Conservation (phyloP, 2,888 invertebrate genomes). For the Drosophila nigritarsus region DNA sequence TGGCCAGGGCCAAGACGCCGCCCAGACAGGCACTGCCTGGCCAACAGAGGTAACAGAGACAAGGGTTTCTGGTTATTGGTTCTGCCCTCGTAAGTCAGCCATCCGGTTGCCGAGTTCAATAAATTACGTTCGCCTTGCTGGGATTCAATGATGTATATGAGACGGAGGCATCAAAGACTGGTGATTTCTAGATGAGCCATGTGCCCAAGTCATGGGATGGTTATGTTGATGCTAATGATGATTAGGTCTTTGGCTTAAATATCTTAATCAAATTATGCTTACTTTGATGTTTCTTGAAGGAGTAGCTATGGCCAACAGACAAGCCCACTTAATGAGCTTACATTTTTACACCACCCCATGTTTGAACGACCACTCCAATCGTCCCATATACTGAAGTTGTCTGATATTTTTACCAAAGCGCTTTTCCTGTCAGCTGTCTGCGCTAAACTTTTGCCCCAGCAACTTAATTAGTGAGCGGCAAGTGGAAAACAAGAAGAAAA, state of each 20-base stretch:
- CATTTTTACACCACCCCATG: slow-evolving; percentile 53
- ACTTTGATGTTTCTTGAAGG: slow-evolving; percentile 75
- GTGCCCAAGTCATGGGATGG: slow-evolving; percentile 43
- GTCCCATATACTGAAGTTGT: slow-evolving; percentile 48
- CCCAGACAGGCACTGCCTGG: slow-evolving; percentile 1
- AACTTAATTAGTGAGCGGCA: slow-evolving; percentile 78
- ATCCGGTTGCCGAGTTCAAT: slow-evolving; percentile 61
- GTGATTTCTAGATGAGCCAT: slow-evolving; percentile 58
- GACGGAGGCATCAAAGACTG: slow-evolving; percentile 68
- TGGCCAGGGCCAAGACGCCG: slow-evolving; percentile 17
- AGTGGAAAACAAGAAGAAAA: slow-evolving; percentile 76
- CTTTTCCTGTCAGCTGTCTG: slow-evolving; percentile 67
- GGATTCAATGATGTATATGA: slow-evolving; percentile 69
- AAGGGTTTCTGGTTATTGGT: slow-evolving; percentile 29
- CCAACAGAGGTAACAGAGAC: slow-evolving; percentile 16
- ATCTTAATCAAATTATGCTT: slow-evolving; percentile 82
- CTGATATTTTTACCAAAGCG: slow-evolving; percentile 50
- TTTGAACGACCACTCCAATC: slow-evolving; percentile 41
- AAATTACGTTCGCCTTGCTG: slow-evolving; percentile 66
- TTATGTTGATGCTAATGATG: slow-evolving; percentile 80
- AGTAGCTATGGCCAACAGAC: slow-evolving; percentile 30
- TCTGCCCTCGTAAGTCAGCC: slow-evolving; percentile 42
- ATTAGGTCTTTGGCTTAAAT: slow-evolving; percentile 80
- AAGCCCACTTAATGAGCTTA: slow-evolving; percentile 78
- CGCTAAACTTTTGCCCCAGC: slow-evolving; percentile 65